These are phyloP conservation scores for Myotis vivesi DNA, from an alignment of 2,797 vertebrate species.

Conservation along the genomic window DNA sequence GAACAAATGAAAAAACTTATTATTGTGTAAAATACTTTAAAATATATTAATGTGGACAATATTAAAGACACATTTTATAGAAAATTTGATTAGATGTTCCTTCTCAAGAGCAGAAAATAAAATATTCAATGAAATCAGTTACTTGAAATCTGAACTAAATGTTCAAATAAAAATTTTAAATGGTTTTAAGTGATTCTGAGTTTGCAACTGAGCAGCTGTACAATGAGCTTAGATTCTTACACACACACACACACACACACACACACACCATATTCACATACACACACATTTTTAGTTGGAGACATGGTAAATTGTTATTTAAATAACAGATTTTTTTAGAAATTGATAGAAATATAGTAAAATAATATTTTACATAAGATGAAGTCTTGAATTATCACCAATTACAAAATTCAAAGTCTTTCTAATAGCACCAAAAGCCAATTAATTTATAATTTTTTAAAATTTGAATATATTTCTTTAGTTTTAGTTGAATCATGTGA, in stretches of 20 bases:
- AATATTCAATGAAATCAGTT: background rate
- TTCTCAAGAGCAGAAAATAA: background rate
- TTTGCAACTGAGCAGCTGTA: background rate
- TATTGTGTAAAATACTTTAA: background rate
- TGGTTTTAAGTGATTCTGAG: background rate
- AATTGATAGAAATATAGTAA: background rate
- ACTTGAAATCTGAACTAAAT: conserved; percentile 13
- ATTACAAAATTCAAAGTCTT: background rate
- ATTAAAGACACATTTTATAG: background rate
- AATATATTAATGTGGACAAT: background rate
- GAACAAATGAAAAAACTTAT: background rate
- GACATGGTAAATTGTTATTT: background rate
- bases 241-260: too few species aligned
- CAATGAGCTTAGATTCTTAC: background rate
- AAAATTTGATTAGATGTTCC: background rate
- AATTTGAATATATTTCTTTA: background rate
- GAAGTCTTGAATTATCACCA: background rate
- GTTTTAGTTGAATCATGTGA: background rate
- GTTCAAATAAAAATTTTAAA: background rate
- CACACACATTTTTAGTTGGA: background rate
- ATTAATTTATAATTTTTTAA: background rate
- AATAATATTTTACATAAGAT: background rate
- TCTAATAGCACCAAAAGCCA: background rate
- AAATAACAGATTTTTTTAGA: background rate
- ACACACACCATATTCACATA: background rate